Conservation (phyloP, 92 coral and sea anemone genomes). For the Epizoanthus scotinus region DNA sequence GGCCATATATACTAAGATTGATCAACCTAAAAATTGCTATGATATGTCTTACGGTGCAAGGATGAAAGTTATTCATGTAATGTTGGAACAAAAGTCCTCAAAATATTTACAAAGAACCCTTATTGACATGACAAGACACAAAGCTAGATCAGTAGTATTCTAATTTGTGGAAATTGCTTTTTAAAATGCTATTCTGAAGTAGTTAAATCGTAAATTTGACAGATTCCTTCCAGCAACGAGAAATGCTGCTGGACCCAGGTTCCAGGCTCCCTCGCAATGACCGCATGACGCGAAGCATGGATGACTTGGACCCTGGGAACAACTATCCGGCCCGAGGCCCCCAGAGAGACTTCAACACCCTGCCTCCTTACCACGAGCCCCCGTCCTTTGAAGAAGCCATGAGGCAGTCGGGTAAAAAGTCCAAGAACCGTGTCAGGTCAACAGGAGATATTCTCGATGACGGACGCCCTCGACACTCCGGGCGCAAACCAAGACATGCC, state of each 20-base stretch:
- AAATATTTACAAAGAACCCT: too few species aligned
- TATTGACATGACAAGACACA: too few species aligned
- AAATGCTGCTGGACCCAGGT: constrained; percentile 83
- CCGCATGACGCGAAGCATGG: constrained; percentile 79
- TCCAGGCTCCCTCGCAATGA: constrained; percentile 76
- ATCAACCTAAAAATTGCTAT: too few species aligned
- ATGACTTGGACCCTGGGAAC: constrained; percentile 60
- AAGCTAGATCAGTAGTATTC: too few species aligned
- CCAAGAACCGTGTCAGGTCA: constrained; percentile 64
- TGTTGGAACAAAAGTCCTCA: too few species aligned
- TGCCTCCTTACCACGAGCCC: constrained; percentile 87
- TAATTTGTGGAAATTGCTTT: too few species aligned
- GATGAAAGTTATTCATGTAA: too few species aligned
- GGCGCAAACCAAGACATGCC: constrained; percentile 50
- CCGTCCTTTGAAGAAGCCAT: constrained; percentile 90
- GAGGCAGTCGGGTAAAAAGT: constrained; percentile 81
- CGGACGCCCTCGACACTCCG: constrained; percentile 46
- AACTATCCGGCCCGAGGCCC: constrained; percentile 82
- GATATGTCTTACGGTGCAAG: too few species aligned
- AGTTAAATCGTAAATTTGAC: background rate
- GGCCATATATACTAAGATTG: too few species aligned
- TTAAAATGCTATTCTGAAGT: background rate
- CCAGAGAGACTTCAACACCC: constrained; percentile 76
- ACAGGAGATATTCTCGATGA: constrained; percentile 75
- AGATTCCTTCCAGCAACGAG: constrained; percentile 80